Base-by-base conservation (phyloP, 1,140 invertebrate genomes). In the Asobara japonica region DNA sequence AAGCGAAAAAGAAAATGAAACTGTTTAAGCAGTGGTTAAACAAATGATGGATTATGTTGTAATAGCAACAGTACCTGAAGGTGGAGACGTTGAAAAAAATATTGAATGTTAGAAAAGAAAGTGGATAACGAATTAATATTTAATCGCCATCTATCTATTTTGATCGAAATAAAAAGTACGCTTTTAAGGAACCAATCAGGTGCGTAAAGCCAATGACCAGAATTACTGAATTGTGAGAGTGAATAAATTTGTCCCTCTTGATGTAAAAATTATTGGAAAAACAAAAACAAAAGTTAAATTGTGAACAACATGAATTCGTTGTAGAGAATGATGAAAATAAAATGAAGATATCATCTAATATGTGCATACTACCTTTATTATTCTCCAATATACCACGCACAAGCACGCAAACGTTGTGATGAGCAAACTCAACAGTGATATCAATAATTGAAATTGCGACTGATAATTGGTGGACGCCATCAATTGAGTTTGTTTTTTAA, bases 61-160 rank as follows among this genome's bases (percentile, higher is more conserved):
- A 56, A 56, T 56, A 18, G 51, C 51, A 22, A 25, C 51, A 56
- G 51, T 56, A 56, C 51, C 51, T 56, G 51, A 56, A 10, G 6
- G 7, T 3, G 22, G 51, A 16, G 18, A 45, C 4, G 51, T 18
- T 56, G 51, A 25, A 25, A 2, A 56, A 25, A 25, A 56, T 56
- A 25, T 56, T 27, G n/a, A 56, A 56, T 2, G 22, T 56, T 56
- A 56, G 51, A 56, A 51, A 2, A 51, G 25, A 56, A 25, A 25
- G 51, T 1, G 22, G 25, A 56, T 8, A 45, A n/a, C n/a, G n/a
- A n/a, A n/a, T n/a, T n/a, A n/a, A 45, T 18, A 45, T 11, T 45
- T 20, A 56, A 25, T 25, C 25, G 18, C 25, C 20, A 56, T 10
- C 4, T 10, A 56, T 10, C 4, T 56, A 56, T 56, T 56, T 56